These are phyloP conservation scores for Drosophila austrosaltans DNA, from an alignment of 2,888 invertebrate species.

Conservation along the genomic window DNA sequence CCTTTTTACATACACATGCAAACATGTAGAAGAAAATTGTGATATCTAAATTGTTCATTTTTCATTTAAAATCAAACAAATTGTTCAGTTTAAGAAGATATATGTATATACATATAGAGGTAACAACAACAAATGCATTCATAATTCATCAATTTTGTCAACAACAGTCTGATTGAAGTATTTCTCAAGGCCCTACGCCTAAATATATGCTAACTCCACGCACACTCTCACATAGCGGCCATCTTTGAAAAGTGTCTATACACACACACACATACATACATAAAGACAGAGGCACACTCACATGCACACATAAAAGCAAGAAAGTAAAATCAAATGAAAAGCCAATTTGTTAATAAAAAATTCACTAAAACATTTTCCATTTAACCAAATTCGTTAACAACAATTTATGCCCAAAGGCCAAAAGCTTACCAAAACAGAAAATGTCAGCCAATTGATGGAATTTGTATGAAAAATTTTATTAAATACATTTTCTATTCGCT, in stretches of 20 bases:
- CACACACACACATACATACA: slow-evolving; percentile 36
- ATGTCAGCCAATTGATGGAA: slow-evolving; percentile 30
- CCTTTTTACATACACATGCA: too few species aligned
- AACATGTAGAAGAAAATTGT: too few species aligned
- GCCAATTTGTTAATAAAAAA: slow-evolving; percentile 31
- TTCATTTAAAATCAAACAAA: background rate
- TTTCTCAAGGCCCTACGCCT: slow-evolving; percentile 3
- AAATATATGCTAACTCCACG: slow-evolving; percentile 9
- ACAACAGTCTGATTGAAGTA: slow-evolving; percentile 47
- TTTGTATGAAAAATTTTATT: slow-evolving; percentile 25
- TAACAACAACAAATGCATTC: too few species aligned
- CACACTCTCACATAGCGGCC: slow-evolving; percentile 53
- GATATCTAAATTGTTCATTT: too few species aligned
- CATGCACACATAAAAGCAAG: background rate
- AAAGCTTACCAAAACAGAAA: slow-evolving; percentile 70
- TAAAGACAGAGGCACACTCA: slow-evolving; percentile 22
- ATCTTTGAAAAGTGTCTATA: slow-evolving; percentile 55
- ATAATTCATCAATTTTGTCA: background rate
- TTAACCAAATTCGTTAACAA: slow-evolving; percentile 34
- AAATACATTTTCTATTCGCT: slow-evolving; percentile 3
- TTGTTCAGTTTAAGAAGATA: background rate
- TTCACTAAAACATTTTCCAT: slow-evolving; percentile 21
- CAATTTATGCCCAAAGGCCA: slow-evolving; percentile 6
- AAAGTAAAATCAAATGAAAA: slow-evolving; percentile 1
- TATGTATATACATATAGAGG: background rate